Evolutionary conservation across 2,113 vertebrate genomes (phyloP).

Genomic region (Melospiza melodia): DNA sequence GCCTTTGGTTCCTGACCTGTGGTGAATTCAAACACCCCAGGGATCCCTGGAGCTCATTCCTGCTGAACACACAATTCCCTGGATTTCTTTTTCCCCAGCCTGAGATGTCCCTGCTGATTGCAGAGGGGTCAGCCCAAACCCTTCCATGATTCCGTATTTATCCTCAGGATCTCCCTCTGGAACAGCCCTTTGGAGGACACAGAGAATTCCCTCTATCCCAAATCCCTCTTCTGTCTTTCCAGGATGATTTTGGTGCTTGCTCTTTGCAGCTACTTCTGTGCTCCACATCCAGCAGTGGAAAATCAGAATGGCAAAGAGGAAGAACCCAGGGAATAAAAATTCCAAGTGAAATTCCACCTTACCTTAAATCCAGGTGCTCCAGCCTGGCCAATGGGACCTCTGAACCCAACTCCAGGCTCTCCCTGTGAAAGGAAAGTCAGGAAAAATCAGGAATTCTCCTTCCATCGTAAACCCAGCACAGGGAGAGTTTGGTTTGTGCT

Average conservation of each 20-base stretch:
- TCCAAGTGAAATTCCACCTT: neutral
- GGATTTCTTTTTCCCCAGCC: too few species aligned
- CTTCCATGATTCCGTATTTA: neutral
- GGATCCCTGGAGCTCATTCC: neutral
- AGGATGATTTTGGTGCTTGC: neutral
- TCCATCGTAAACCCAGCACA: too few species aligned
- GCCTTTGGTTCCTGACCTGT: neutral
- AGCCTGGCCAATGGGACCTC: conserved; percentile 85
- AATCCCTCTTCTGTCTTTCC: neutral
- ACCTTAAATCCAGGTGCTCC: conserved; percentile 87
- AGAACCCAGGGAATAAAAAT: neutral
- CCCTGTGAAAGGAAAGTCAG: conserved; percentile 63
- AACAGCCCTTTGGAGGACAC: neutral
- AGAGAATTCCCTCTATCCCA: neutral
- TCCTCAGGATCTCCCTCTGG: neutral
- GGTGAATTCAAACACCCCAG: neutral
- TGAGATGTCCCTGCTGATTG: neutral
- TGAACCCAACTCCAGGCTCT: conserved; percentile 85
- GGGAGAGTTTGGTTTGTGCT: neutral
- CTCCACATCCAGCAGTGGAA: neutral
- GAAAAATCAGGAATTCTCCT: neutral
- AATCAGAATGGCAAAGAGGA: neutral
- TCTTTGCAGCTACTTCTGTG: neutral
- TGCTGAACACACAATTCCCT: neutral
- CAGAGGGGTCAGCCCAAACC: neutral